These are phyloP conservation scores for Fabriciana adippe DNA, from an alignment of 2,888 invertebrate species.

Conservation along the genomic window DNA sequence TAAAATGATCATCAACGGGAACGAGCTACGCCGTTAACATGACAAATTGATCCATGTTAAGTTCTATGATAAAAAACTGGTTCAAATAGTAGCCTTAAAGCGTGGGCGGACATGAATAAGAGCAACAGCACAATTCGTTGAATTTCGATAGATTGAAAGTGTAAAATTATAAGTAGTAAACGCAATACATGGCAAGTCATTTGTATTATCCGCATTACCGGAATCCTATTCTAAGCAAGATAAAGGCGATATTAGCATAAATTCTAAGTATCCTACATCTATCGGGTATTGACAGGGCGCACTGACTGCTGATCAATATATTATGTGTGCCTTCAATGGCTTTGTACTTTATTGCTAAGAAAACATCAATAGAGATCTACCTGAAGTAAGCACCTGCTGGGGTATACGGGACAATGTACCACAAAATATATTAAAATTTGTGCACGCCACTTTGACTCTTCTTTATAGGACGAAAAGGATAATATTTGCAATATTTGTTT, in stretches of 20 bases:
- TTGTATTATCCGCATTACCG: slow-evolving; percentile 9
- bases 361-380: slow-evolving; percentile 66
- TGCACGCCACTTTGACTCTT: slow-evolving; percentile 34
- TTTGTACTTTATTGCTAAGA: slow-evolving; percentile 63
- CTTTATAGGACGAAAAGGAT: slow-evolving; percentile 29
- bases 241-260: slow-evolving; percentile 15
- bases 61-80: slow-evolving; percentile 38
- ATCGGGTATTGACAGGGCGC: slow-evolving; percentile 39
- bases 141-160: slow-evolving; percentile 34
- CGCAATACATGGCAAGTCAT: slow-evolving; percentile 8
- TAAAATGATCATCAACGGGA: slow-evolving; percentile 45
- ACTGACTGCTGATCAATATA: slow-evolving; percentile 47
- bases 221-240: slow-evolving; percentile 11
- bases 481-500: slow-evolving; percentile 30
- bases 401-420: slow-evolving; percentile 38
- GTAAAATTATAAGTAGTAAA: slow-evolving; percentile 37
- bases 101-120: slow-evolving; percentile 38
- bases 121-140: slow-evolving; percentile 35
- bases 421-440: slow-evolving; percentile 5
- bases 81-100: slow-evolving; percentile 36
- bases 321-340: slow-evolving; percentile 56
- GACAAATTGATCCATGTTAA: slow-evolving; percentile 45
- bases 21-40: slow-evolving; percentile 43
- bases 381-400: slow-evolving; percentile 72
- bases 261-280: slow-evolving; percentile 22